Evolutionary conservation across 2,888 invertebrate genomes (phyloP), one percentile per base, ranked within the genome.

Genomic region (Dicycla oo): DNA sequence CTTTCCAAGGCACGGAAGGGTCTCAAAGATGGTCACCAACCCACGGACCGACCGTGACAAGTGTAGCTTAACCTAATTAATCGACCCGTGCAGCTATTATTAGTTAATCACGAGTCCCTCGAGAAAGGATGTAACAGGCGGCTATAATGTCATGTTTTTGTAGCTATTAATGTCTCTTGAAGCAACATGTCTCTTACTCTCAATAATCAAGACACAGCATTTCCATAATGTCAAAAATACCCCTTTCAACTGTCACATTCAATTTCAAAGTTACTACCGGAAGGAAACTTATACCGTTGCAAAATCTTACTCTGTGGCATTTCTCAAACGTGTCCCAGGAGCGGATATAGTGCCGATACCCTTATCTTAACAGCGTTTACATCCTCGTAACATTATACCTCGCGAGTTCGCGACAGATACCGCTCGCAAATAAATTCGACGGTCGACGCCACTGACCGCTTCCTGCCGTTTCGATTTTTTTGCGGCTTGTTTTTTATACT

Each of bases 351-450:
- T 85, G 82, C 87, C 90, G 89, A 88, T 89, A 88, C 86, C 87
- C 89, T 91, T 93, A 93, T 93, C 93, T 93, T 88, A 90, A 88
- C 40, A 87, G 90, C 89, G 86, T 86, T 86, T 88, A 91, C 91
- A 91, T 92, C 92, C 92, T 90, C 82, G 90, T 89, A 90, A 92
- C 88, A 87, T 87, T 86, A 92, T 91, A 92, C 91, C 84, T 88
- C 86, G 78, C 86, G 82, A 92, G 90, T 84, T 88, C 86, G 78
- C 86, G 82, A 84, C 81, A 75, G 76, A 86, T 86, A 89, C 78
- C 74, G 88, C 82, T 86, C 73, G 89, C 91, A 84, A 92, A 92
- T 93, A 93, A 92, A 93, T 93, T 93, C 90, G 89, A 87, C 84
- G 89, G 88, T 88, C 87, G 90, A 84, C 91, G 89, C 83, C 74